A percentile compares a stretch with the other conserved stretches of the same genome.
Conservation (phyloP, 2,888 invertebrate genomes). For the Tanaodytes sp. region DNA sequence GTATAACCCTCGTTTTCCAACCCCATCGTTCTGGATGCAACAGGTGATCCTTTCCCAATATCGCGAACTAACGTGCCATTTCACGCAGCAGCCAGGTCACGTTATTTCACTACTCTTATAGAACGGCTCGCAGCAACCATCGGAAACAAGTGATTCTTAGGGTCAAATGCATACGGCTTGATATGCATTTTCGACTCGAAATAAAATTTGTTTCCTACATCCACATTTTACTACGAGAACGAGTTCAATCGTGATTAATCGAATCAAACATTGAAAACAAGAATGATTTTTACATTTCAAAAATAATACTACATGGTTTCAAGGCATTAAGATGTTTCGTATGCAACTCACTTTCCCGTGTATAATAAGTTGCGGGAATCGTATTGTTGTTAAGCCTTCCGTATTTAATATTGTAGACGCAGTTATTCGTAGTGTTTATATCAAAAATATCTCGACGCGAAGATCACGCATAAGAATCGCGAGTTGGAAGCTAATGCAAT, state of each 20-base stretch:
- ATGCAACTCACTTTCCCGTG: no score
- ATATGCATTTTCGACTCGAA: no score
- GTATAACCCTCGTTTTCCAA: conserved; percentile 66
- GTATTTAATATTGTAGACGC: conserved; percentile 39
- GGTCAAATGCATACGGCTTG: no score
- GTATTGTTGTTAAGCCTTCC: conserved; percentile 12
- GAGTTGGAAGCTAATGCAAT: conserved; percentile 61
- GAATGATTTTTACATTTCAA: no score
- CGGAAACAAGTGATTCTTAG: conserved; percentile 19
- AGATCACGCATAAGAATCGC: conserved; percentile 57
- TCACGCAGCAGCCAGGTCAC: conserved; percentile 45
- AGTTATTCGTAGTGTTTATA: conserved; percentile 43
- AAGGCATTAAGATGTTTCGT: no score
- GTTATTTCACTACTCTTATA: conserved; percentile 38
- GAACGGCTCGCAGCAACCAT: conserved; percentile 17
- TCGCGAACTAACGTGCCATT: conserved; percentile 60
- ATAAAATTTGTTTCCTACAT: no score
- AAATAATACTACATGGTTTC: no score
- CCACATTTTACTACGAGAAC: no score
- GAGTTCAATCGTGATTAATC: no score
- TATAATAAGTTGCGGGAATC: no score
- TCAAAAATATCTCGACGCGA: conserved; percentile 50
- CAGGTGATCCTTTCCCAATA: conserved; percentile 73
- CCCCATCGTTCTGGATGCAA: conserved; percentile 71
- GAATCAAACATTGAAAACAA: no score